phyloP scores from a whole-genome alignment of 2,113 vertebrate genomes.

The Thunnus thynnus region DNA sequence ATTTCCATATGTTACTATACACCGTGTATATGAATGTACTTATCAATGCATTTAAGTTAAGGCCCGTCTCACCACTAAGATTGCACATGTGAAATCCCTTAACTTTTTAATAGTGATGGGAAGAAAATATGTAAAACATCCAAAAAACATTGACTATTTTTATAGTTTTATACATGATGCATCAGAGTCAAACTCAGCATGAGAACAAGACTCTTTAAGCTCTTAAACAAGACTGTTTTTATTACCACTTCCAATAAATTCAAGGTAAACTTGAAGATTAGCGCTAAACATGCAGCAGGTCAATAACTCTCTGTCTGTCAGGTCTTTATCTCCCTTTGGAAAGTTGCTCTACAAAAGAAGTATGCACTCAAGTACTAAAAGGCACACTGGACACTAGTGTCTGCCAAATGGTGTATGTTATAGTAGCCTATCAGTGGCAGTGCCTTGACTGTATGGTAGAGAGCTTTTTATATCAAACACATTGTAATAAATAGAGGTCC shows the following conservation, averaged over 20 bases:
- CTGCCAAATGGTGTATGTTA: slow-evolving; percentile 24
- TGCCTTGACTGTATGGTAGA: slow-evolving; percentile 20
- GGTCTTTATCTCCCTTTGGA: background rate
- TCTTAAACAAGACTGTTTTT: too few relatives aligned
- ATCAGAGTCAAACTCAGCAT: background rate
- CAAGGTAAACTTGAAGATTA: background rate
- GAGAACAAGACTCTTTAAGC: too few relatives aligned
- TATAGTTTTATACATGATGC: too few relatives aligned
- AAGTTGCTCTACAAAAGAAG: slow-evolving; percentile 1
- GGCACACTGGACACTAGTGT: background rate
- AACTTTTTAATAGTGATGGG: too few relatives aligned
- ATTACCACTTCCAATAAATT: too few relatives aligned
- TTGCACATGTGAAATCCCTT: too few relatives aligned
- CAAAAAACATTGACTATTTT: too few relatives aligned
- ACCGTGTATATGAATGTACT: too few relatives aligned
- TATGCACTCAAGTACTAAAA: background rate
- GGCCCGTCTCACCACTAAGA: too few relatives aligned
- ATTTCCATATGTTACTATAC: too few relatives aligned
- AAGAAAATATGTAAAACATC: too few relatives aligned
- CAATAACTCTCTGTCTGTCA: background rate
- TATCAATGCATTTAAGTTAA: too few relatives aligned
- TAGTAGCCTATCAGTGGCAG: slow-evolving; percentile 41
- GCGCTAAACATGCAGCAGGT: background rate
- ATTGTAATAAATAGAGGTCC: background rate
- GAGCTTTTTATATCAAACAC: background rate